Percentiles rank a stretch among this genome's conserved stretches.
Evolutionary conservation across 1,140 invertebrate species (phyloP).

Genomic region (Conus betulinus): DNA sequence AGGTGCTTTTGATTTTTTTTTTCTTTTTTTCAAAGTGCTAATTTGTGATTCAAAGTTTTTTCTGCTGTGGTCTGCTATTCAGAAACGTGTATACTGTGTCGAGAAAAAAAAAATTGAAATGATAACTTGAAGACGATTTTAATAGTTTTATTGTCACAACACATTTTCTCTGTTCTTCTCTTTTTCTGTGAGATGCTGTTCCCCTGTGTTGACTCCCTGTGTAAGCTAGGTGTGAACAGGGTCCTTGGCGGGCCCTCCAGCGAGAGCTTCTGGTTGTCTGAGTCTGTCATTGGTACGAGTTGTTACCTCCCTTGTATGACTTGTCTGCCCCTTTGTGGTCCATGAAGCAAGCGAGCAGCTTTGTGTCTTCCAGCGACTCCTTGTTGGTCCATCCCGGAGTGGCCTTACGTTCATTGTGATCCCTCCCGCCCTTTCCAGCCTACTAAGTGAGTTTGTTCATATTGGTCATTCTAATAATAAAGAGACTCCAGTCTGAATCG

Average conservation of each 20-base stretch:
- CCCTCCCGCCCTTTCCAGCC: neutral
- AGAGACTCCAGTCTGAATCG: neutral
- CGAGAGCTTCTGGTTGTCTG: conserved; percentile 15
- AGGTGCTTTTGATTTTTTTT: neutral
- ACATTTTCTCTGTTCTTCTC: no score
- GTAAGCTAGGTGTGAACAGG: no score
- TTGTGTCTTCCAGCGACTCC: neutral
- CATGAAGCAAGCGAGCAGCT: neutral
- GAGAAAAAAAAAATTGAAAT: neutral
- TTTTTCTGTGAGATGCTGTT: no score
- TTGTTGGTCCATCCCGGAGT: neutral
- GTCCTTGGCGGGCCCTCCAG: neutral
- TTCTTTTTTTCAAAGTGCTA: neutral
- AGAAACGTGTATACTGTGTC: neutral
- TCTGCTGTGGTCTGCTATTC: conserved; percentile 14
- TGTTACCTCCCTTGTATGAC: neutral
- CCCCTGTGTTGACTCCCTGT: no score
- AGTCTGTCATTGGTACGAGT: conserved; percentile 11
- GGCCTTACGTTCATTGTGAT: neutral
- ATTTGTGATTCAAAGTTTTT: neutral
- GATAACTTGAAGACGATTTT: neutral
- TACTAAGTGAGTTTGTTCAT: conserved; percentile 27
- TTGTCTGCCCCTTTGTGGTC: neutral
- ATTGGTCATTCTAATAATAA: conserved; percentile 31
- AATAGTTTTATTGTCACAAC: no score